Evolutionary conservation across 1,140 invertebrate genomes (phyloP), one percentile per base, ranked within the genome.

Genomic region (Aphaenogaster ashmeadi): DNA sequence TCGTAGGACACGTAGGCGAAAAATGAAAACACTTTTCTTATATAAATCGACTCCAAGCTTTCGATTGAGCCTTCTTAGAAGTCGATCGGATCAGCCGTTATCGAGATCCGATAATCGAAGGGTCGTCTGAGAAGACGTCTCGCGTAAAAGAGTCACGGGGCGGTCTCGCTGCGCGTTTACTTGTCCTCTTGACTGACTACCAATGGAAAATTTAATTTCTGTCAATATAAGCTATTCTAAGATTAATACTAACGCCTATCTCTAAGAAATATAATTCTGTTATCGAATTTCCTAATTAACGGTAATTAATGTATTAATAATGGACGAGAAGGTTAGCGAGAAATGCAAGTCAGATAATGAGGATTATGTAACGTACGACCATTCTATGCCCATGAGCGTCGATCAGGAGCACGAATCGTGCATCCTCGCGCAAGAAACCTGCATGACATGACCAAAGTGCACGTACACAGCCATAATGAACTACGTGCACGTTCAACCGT

Each of bases 371-470:
- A 90, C 94, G 44, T 96, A 95, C 90, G 96, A 96, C 47, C 93
- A 95, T 56, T 92, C 93, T 18, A 93, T 96, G 50, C 96, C 96
- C 0, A 89, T 92, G 33, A 94, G 93, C 78, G 92, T 95, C 18
- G 94, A 96, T 89, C 91, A 96, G 79, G 94, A 96, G 27, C 47
- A 81, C 56, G 95, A 96, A 91, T 89, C 96, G 18, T 96, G 96
- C 88, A 95, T 95, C 3, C 92, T 95, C 5, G 3, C 64, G 0
- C 94, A 92, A 84, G 93, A 94, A 81, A 94, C 94, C 50, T 96
- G 96, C 74, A 93, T 95, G 9, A 88, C 93, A 62, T 96, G 95
- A 80, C 94, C 94, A 38, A 95, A 95, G 87, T 96, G 95, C 88
- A 91, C 93, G 67, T 95, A 93, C 79, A 93, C 91, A 50, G 94